These are phyloP conservation scores for Lepidurus arcticus DNA, from an alignment of 1,140 invertebrate genomes.

Conservation along the genomic window DNA sequence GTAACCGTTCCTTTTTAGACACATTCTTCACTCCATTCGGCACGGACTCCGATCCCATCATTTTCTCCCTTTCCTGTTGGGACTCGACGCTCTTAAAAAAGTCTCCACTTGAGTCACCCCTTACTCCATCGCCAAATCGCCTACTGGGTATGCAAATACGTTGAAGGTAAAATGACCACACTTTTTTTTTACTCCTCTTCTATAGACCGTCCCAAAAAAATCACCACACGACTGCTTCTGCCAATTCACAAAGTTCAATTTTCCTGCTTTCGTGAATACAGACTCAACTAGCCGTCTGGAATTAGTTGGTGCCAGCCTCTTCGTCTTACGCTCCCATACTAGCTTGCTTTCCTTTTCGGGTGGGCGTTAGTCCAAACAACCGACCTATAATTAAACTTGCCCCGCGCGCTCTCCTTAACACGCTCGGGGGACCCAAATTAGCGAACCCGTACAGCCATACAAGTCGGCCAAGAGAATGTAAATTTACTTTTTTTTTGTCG, in stretches of 20 bases:
- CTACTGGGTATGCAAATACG: neutral
- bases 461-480: neutral
- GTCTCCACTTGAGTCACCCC: neutral
- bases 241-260: slow-evolving; percentile 5
- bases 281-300: neutral
- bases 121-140: neutral
- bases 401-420: neutral
- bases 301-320: neutral
- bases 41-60: neutral
- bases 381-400: slow-evolving; percentile 18
- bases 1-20: neutral
- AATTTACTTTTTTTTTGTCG: neutral
- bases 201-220: neutral
- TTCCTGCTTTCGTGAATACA: neutral
- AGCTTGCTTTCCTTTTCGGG: neutral
- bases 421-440: neutral
- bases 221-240: neutral
- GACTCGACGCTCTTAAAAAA: neutral
- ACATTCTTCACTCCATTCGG: neutral
- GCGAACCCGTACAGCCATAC: neutral
- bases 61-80: neutral
- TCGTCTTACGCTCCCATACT: neutral
- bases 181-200: neutral
- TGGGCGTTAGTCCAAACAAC: slow-evolving; percentile 21
- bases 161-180: too few species aligned